Evolutionary conservation across 2,888 invertebrate genomes (phyloP).

Genomic region (Drosophila emarginata): DNA sequence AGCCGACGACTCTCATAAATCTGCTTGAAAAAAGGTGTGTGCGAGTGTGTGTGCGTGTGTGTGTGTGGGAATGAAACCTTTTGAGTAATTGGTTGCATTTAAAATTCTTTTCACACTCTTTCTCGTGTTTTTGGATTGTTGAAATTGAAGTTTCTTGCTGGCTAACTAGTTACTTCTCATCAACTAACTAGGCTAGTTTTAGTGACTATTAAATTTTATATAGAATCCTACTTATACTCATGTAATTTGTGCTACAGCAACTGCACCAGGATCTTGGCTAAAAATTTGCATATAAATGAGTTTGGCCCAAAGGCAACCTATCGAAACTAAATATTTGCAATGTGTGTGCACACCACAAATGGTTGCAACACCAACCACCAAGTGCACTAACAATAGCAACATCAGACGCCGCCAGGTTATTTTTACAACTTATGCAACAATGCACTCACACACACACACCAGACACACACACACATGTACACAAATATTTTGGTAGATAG

Average conservation of each 20-base stretch:
- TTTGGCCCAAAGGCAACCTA: constrained; percentile 75
- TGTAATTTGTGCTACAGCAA: constrained; percentile 53
- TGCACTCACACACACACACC: constrained; percentile 55
- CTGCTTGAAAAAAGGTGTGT: constrained; percentile 54
- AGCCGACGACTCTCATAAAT: constrained; percentile 35
- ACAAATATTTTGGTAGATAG: background rate
- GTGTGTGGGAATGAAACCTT: constrained; percentile 24
- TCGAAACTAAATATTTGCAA: constrained; percentile 76
- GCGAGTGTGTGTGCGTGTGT: constrained; percentile 13
- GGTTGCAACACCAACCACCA: constrained; percentile 4
- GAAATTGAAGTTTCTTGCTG: background rate
- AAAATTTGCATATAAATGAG: constrained; percentile 77
- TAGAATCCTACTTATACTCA: constrained; percentile 49
- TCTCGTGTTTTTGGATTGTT: constrained; percentile 7
- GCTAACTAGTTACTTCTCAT: background rate
- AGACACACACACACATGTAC: no score
- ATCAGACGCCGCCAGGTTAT: constrained; percentile 56
- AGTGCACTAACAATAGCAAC: no score
- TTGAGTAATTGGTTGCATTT: constrained; percentile 76
- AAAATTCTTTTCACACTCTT: constrained; percentile 72
- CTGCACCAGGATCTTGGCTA: constrained; percentile 45
- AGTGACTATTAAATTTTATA: constrained; percentile 67
- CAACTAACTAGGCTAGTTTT: background rate
- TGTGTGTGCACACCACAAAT: constrained; percentile 31
- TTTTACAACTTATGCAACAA: constrained; percentile 78